Conservation (phyloP, 2,888 invertebrate genomes). For the Gymnosoma rotundatum region DNA sequence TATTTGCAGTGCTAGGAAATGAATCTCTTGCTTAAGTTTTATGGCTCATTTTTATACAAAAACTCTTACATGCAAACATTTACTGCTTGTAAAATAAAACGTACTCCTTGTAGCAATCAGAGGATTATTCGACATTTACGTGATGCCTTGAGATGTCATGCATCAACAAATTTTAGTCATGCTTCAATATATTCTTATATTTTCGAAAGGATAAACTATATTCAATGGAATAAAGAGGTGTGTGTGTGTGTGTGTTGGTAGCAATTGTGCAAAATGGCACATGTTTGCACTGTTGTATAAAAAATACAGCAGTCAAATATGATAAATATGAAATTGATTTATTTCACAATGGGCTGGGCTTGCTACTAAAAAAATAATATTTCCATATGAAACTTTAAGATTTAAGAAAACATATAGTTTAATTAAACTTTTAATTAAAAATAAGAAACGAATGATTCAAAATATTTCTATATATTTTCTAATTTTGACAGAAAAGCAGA, state of each 20-base stretch:
- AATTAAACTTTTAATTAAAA: too few relatives aligned
- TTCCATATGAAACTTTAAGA: too few relatives aligned
- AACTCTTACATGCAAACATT: not conserved
- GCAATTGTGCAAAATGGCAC: slow-evolving; percentile 60
- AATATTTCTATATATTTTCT: too few relatives aligned
- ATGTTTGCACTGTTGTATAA: slow-evolving; percentile 23
- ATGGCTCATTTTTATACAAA: slow-evolving; percentile 42
- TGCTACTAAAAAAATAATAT: not conserved
- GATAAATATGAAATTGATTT: slow-evolving; percentile 24
- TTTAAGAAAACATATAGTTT: too few relatives aligned
- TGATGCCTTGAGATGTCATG: slow-evolving; percentile 53
- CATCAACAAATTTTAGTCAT: slow-evolving; percentile 54
- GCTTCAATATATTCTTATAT: slow-evolving; percentile 13
- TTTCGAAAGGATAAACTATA: slow-evolving; percentile 43
- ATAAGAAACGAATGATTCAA: too few relatives aligned
- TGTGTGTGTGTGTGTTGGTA: slow-evolving; percentile 28
- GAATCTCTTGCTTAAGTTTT: slow-evolving; percentile 60
- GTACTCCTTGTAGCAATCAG: slow-evolving; percentile 30
- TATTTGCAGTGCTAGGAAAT: slow-evolving; percentile 60
- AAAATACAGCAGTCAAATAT: slow-evolving; percentile 4
- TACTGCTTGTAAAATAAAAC: not conserved
- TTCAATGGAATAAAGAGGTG: not conserved
- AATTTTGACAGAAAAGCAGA: too few relatives aligned
- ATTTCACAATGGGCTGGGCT: not conserved
- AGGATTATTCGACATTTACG: slow-evolving; percentile 62